phyloP scores from a whole-genome alignment of 2,113 vertebrate species.

The Paramisgurnus dabryanus region DNA sequence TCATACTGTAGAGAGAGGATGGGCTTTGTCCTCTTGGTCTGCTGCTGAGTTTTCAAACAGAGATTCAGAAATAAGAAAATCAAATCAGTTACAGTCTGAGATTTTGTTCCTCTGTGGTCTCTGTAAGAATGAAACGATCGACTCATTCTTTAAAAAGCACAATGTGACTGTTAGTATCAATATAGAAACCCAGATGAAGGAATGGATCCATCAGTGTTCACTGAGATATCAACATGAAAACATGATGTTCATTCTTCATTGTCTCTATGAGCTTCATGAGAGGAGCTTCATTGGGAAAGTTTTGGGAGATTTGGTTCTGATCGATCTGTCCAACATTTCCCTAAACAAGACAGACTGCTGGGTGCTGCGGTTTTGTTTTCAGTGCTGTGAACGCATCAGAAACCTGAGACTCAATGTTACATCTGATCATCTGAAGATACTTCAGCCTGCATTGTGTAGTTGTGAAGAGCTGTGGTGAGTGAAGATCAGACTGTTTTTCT shows the following conservation, averaged over 20 bases:
- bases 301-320: not conserved
- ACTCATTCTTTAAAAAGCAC: not conserved
- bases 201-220: constrained; percentile 10
- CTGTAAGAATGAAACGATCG: not conserved
- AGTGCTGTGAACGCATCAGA: not conserved
- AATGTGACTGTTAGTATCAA: not conserved
- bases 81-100: not conserved
- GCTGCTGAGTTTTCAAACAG: too few relatives aligned
- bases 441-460: constrained; percentile 5
- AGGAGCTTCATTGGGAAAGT: not conserved
- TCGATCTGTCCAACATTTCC: too few relatives aligned
- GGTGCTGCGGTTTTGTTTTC: not conserved
- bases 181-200: constrained; percentile 8
- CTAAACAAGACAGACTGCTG: too few relatives aligned
- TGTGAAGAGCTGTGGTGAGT: constrained; percentile 36
- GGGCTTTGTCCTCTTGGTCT: too few relatives aligned
- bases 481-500: not conserved
- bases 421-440: constrained; percentile 7
- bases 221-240: not conserved
- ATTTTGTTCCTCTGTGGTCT: constrained; percentile 36
- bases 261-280: constrained; percentile 39
- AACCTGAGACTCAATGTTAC: constrained; percentile 6
- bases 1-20: too few relatives aligned
- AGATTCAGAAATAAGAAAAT: not conserved
- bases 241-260: constrained; percentile 27